Percentiles rank a stretch among this genome's conserved stretches.
These are phyloP conservation scores for Paguma larvata DNA, from an alignment of 2,797 vertebrate species.

Conservation along the genomic window DNA sequence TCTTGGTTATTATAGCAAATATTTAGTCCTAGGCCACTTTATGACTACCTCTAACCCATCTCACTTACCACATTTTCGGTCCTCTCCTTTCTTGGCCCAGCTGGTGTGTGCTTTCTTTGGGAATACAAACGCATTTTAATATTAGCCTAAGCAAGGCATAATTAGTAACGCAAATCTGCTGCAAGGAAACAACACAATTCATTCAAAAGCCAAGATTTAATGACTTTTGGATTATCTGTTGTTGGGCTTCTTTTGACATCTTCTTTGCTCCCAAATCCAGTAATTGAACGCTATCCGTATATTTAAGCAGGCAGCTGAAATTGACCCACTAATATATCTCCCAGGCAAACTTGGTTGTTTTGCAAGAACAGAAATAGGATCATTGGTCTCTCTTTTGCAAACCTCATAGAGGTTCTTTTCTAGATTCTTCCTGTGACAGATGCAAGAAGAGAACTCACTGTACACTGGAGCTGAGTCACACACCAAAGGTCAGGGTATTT, in stretches of 20 bases:
- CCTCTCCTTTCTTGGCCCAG: slow-evolving; percentile 56
- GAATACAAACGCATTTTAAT: slow-evolving; percentile 77
- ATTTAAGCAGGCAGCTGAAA: slow-evolving; percentile 29
- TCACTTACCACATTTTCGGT: neutral
- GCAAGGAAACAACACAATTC: slow-evolving; percentile 69
- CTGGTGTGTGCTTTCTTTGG: slow-evolving; percentile 71
- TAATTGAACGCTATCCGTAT: slow-evolving; percentile 47
- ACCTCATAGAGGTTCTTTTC: slow-evolving; percentile 28
- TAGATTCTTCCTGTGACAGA: neutral
- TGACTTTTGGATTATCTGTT: slow-evolving; percentile 69
- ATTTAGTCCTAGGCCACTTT: neutral
- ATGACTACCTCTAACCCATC: neutral
- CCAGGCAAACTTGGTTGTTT: slow-evolving; percentile 50
- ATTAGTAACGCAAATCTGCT: slow-evolving; percentile 77
- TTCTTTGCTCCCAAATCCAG: neutral
- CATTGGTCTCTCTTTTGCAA: slow-evolving; percentile 26
- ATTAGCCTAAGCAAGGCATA: slow-evolving; percentile 74
- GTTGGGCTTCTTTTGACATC: neutral
- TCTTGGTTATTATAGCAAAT: neutral
- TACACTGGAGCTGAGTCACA: neutral
- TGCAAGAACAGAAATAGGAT: slow-evolving; percentile 26
- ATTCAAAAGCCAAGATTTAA: slow-evolving; percentile 65
- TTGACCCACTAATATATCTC: neutral
- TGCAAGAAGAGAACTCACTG: slow-evolving; percentile 43
- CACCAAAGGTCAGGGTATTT: neutral